Evolutionary conservation across 2,113 vertebrate genomes (phyloP), one percentile per base, ranked within the genome.

Genomic region (Agelaius phoeniceus): DNA sequence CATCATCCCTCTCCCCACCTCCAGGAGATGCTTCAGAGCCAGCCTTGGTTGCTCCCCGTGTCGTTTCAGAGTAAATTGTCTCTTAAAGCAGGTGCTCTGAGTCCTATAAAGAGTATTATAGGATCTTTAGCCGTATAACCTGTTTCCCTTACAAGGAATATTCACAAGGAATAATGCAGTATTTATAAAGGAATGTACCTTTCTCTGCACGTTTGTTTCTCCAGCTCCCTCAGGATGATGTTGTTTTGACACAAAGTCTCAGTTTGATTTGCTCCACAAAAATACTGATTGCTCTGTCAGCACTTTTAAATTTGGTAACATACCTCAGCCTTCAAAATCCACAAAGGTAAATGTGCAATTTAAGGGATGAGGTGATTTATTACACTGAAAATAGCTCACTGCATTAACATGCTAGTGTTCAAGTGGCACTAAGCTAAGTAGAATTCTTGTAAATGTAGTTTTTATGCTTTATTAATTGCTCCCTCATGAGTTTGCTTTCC

Each of bases 231-330:
- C 30, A 39, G 72, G 35, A 62, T 48, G 51, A 80, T 2, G 24
- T 65, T 89, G 78, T 94, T 96, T 93, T 92, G 94, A 96, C 92
- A 81, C 18, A 75, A 68, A 71, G 67, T 74, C 55, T 85, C 48
- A 12, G 66, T 84, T 54, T 86, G 84, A 94, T 86, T 96, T 93
- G 68, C 28, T 89, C 69, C 54, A 87, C 44, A 78, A 87, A 90
- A 89, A 73, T 35, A 65, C 39, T 15, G 5, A 75, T 81, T 90
- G 77, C 80, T 61, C 66, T 84, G 57, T 95, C 86, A 72, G 90
- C 88, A 90, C 33, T 52, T 95, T 90, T 87, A 88, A 78, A 96
- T 92, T 89, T 30, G 54, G 80, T 68, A 90, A 82, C 80, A 75
- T 23, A 24, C 31, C 1, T 1, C 61, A 92, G 84, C 39, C 66